Conservation (phyloP, 2,888 invertebrate genomes). For the Cephus runcator region DNA sequence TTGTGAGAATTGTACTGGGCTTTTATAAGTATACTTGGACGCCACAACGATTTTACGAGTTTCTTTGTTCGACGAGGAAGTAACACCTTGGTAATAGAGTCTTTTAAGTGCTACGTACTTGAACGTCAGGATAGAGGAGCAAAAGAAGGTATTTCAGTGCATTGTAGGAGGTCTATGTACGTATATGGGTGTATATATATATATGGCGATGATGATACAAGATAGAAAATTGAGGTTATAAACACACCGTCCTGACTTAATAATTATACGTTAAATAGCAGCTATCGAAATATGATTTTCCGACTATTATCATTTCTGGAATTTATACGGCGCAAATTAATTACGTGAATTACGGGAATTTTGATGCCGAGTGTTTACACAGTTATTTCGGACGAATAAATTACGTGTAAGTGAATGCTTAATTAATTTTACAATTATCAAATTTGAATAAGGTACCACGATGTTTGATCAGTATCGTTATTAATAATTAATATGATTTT, state of each 20-base stretch:
- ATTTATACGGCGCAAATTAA: background rate
- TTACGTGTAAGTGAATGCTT: background rate
- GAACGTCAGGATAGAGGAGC: background rate
- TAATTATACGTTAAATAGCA: background rate
- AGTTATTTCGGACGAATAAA: too few species aligned
- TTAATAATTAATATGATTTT: background rate
- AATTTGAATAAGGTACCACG: background rate
- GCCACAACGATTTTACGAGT: constrained; percentile 19
- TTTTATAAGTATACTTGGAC: background rate
- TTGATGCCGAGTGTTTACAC: background rate
- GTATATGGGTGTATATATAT: background rate
- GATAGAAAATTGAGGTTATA: background rate
- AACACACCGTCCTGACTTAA: background rate
- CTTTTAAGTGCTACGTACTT: constrained; percentile 6
- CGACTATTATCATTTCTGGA: background rate
- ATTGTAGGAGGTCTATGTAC: background rate
- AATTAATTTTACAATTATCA: background rate
- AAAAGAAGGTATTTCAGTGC: constrained; percentile 3
- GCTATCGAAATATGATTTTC: background rate
- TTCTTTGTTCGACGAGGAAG: constrained; percentile 15
- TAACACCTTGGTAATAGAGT: constrained; percentile 8
- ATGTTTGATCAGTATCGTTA: background rate
- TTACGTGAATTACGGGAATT: background rate
- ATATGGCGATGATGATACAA: background rate
- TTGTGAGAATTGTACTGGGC: constrained; percentile 5